Base-by-base conservation (phyloP, 2,888 invertebrate species). In the Mythimna lalbum region DNA sequence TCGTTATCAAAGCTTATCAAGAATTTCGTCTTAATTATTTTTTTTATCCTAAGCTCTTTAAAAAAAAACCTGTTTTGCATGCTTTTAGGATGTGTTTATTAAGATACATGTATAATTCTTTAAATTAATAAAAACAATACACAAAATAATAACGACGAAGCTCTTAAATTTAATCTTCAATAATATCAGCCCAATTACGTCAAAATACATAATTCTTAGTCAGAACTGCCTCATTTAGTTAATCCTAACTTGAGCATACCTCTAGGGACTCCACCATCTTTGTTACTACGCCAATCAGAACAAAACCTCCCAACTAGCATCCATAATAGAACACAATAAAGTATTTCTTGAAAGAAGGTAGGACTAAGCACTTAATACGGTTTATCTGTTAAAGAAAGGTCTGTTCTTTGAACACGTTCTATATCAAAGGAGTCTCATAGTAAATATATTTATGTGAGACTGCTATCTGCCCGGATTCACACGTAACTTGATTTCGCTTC, bases 401-500 rank as follows among this genome's bases (percentile, higher is more conserved):
- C 52, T 63, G 27, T 62, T 27, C 61, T 79, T 74, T 69, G 50
- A 65, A 47, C 47, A 52, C 55, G 59, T 62, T 67, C 4, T 61
- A 49, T 53, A 39, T 55, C 60, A 80, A 76, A 76, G 57, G 55
- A 68, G 33, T 56, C 17, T 43, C 47, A n/a, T 43, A 63, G 21
- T 62, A 59, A 62, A 57, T 64, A 63, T 52, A 70, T 57, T 31
- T 80, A 70, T 57, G 63, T 64, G 61, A 62, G 50, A 49, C 57
- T 76, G 36, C 53, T 50, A 70, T 70, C 63, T 53, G 36, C 77
- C 52, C 52, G 50, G 56, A 55, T 75, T 73, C 31, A 36, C 63
- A 59, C 57, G 52, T 70, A 79, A 82, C 68, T 70, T 68, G 63
- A 73, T 82, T 82, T 76, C 39, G 67, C 55, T 33, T 69, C 62